These are phyloP conservation scores for Nasonia giraulti DNA, from an alignment of 1,140 invertebrate genomes.

Conservation along the genomic window DNA sequence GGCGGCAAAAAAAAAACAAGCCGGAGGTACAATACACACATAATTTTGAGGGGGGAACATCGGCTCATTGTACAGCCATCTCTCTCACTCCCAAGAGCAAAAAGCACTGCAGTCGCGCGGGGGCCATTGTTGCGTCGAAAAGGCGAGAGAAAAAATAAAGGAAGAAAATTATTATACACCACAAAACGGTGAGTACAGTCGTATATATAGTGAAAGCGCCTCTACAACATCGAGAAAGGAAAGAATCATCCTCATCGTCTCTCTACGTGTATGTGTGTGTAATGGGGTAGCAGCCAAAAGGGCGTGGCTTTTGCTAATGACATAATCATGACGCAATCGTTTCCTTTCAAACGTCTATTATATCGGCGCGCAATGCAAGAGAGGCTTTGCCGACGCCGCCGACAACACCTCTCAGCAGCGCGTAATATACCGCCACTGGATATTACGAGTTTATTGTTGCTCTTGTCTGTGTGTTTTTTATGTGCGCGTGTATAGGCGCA, in stretches of 20 bases:
- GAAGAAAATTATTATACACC: constrained; percentile 33
- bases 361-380: neutral
- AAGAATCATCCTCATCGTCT: constrained; percentile 64
- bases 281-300: constrained; percentile 68
- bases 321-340: constrained; percentile 72
- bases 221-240: neutral
- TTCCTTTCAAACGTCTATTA: constrained; percentile 60
- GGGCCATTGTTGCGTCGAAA: neutral
- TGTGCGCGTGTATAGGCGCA: neutral
- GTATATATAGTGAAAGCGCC: neutral
- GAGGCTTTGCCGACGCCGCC: neutral
- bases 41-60: neutral
- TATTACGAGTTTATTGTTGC: constrained; percentile 21
- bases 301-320: constrained; percentile 69
- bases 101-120: neutral
- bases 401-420: neutral
- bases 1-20: too few relatives aligned
- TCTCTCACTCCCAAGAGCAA: neutral
- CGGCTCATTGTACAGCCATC: neutral
- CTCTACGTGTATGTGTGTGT: constrained; percentile 61
- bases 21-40: neutral
- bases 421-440: constrained; percentile 28
- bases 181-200: neutral
- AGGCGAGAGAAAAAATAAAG: neutral
- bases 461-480: too few relatives aligned